Conservation (phyloP, 2,888 invertebrate genomes). For the Heliconius hortense region DNA sequence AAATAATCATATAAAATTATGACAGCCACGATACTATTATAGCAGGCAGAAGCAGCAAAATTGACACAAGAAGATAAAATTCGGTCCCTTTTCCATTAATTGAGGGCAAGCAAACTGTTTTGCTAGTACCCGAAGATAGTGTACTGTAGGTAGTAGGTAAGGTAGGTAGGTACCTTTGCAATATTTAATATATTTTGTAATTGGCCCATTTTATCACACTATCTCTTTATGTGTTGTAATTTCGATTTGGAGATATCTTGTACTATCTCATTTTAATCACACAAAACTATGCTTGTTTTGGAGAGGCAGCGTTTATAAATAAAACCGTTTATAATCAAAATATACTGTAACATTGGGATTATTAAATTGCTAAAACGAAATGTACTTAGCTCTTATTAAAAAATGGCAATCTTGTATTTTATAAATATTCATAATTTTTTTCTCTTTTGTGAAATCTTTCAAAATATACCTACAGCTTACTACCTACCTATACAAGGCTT, state of each 20-base stretch:
- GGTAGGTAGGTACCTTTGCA: conserved; percentile 58
- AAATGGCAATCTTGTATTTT: not conserved
- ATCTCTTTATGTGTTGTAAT: conserved; percentile 54
- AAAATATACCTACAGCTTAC: too few relatives aligned
- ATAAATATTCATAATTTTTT: not conserved
- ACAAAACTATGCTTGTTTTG: conserved; percentile 14
- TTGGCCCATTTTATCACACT: conserved; percentile 63
- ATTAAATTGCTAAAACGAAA: not conserved
- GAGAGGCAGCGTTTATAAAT: conserved; percentile 5
- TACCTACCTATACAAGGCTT: too few relatives aligned
- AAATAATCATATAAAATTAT: conserved; percentile 32
- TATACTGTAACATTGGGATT: too few relatives aligned
- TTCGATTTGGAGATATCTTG: conserved; percentile 52
- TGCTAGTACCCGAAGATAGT: conserved; percentile 61
- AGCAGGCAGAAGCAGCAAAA: conserved; percentile 49
- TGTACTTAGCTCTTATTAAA: not conserved
- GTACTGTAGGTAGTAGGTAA: not conserved
- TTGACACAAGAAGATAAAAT: conserved; percentile 66
- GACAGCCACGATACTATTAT: conserved; percentile 31
- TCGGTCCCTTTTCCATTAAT: conserved; percentile 64
- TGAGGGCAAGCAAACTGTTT: conserved; percentile 73
- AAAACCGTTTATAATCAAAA: not conserved
- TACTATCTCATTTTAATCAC: conserved; percentile 36
- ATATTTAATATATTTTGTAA: conserved; percentile 80
- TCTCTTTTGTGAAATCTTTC: too few relatives aligned